Evolutionary conservation across 2,113 vertebrate species (phyloP), one percentile per base, ranked within the genome.

Genomic region (Ammodytes dubius): DNA sequence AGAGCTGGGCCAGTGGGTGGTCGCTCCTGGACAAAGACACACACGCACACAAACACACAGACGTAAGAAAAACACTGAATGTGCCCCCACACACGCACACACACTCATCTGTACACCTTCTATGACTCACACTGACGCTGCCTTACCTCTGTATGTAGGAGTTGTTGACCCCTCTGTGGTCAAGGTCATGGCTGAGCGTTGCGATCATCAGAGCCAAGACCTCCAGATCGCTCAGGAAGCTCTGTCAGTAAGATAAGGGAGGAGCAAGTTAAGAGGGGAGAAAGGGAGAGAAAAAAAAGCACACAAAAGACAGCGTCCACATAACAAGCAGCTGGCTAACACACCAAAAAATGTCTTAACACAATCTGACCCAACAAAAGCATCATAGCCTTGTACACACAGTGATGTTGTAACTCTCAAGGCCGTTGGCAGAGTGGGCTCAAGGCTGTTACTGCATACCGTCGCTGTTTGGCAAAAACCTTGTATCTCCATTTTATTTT

Each of bases 131-230:
- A 9, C 42, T 64, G 47, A 50, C 7, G 27, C 50, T 47, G 11
- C 5, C 56, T 40, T 90, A 99, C 98, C 97, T 96, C 89, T 99
- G 96, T 83, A 99, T 99, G 87, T 97, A 99, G 11, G 98, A 97
- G 91, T 99, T 99, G 92, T 99, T 99, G 88, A 99, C 97, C 19
- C 98, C 98, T 42, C 98, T 94, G 92, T 99, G 98, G 90, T 99
- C 98, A 91, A 99, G 86, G 85, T 99, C 98, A 1, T 99, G 98
- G 92, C 98, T 96, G 50, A 99, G 91, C 0, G 98, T 95, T 7
- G 98, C 97, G n/a, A 99, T 98, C 92, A 99, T 97, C 92, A 99
- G 87, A 7, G 98, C 97, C 47, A 99, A 93, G 0, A 95, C 93
- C 94, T 99, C 98, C 50, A 99, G 71, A 81, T 99, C 96, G 0